phyloP scores from a whole-genome alignment of 2,797 vertebrate species.

The Gobio occitaniae region DNA sequence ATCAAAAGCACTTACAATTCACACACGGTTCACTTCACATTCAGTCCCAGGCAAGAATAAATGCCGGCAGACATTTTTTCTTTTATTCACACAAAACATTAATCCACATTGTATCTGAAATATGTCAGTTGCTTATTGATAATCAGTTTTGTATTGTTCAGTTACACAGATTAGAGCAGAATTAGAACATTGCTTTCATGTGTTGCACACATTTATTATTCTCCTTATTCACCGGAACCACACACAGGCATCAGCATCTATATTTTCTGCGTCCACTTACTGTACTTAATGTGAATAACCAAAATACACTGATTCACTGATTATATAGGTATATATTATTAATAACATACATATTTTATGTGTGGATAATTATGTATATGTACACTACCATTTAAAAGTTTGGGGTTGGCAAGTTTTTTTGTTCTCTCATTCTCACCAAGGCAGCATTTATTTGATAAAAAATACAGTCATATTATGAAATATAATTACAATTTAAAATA shows the following conservation, averaged over 20 bases:
- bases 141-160: background rate
- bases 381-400: background rate
- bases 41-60: slow-evolving; percentile 32
- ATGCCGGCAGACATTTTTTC: slow-evolving; percentile 16
- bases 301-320: background rate
- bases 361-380: background rate
- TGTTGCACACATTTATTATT: background rate
- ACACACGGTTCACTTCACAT: slow-evolving; percentile 16
- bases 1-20: slow-evolving; percentile 31
- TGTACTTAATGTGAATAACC: background rate
- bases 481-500: background rate
- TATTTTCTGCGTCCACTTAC: background rate
- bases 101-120: background rate
- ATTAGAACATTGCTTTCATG: background rate
- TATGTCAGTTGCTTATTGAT: slow-evolving; percentile 3
- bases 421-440: background rate
- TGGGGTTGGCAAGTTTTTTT: background rate
- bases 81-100: background rate
- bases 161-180: background rate
- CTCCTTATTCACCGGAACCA: background rate
- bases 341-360: background rate
- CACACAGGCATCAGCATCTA: background rate
- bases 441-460: background rate
- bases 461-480: background rate
- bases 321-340: background rate